Conservation (phyloP, 1,140 invertebrate genomes). For the Neuroterus valhalla region DNA sequence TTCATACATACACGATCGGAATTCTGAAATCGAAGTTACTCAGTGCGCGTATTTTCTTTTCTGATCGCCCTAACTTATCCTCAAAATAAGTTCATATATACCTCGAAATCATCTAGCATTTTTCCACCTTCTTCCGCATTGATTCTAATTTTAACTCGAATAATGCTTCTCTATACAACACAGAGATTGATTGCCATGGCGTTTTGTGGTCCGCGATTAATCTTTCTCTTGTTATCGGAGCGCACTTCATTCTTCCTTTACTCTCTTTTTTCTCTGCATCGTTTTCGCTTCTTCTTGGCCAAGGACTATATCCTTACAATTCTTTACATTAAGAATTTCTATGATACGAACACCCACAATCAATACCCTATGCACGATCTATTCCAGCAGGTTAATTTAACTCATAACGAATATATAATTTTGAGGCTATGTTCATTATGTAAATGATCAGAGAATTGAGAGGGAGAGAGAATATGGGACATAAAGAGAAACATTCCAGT, state of each 20-base stretch:
- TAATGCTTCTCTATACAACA: neutral
- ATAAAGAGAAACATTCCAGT: no score
- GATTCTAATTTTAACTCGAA: no score
- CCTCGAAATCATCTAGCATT: no score
- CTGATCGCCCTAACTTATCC: no score
- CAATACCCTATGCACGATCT: neutral
- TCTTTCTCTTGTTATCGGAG: conserved; percentile 13
- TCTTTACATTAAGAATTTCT: neutral
- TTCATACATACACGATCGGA: no score
- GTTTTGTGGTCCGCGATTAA: conserved; percentile 2
- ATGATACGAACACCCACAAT: neutral
- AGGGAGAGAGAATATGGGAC: no score
- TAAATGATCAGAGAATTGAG: neutral
- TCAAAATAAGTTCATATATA: no score
- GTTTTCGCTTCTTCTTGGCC: neutral
- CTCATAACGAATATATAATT: neutral
- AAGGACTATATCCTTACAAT: neutral
- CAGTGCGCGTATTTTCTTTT: no score
- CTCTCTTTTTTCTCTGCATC: neutral
- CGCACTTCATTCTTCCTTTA: neutral
- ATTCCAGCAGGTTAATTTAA: neutral
- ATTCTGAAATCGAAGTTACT: no score
- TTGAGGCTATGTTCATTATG: neutral
- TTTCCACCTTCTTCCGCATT: no score
- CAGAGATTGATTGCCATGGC: neutral